Evolutionary conservation across 2,888 invertebrate genomes (phyloP).

Genomic region (Pandemis cinnamomeana): DNA sequence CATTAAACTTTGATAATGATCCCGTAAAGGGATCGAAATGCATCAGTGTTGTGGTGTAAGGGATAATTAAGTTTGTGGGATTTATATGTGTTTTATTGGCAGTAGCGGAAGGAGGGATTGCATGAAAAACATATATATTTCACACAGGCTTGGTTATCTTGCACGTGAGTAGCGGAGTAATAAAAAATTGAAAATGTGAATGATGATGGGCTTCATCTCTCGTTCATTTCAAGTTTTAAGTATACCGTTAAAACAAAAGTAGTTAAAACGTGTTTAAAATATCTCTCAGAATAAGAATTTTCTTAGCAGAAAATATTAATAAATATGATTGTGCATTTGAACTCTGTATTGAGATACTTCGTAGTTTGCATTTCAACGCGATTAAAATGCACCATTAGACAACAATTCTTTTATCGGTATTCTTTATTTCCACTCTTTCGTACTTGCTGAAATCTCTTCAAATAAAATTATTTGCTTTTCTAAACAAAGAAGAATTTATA

Average conservation of each 20-base stretch:
- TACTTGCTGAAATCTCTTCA: neutral
- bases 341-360: neutral
- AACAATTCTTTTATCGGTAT: neutral
- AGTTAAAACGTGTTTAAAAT: neutral
- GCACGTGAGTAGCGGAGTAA: no score
- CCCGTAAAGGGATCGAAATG: no score
- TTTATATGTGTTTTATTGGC: no score
- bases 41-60: no score
- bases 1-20: no score
- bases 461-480: neutral
- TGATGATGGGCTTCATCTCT: no score
- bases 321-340: slow-evolving; percentile 2
- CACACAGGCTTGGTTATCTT: no score
- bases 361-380: slow-evolving; percentile 1
- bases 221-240: no score
- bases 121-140: no score
- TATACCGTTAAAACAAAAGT: neutral
- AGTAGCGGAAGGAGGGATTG: no score
- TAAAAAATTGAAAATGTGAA: no score
- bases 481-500: neutral
- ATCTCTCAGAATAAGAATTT: neutral
- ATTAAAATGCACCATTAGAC: slow-evolving; percentile 11
- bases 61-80: no score
- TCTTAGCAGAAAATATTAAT: slow-evolving; percentile 3
- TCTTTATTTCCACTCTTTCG: neutral